A percentile compares a stretch with the other conserved stretches of the same genome.
Evolutionary conservation across 1,140 invertebrate species (phyloP).

Genomic region (Nymphalis io): DNA sequence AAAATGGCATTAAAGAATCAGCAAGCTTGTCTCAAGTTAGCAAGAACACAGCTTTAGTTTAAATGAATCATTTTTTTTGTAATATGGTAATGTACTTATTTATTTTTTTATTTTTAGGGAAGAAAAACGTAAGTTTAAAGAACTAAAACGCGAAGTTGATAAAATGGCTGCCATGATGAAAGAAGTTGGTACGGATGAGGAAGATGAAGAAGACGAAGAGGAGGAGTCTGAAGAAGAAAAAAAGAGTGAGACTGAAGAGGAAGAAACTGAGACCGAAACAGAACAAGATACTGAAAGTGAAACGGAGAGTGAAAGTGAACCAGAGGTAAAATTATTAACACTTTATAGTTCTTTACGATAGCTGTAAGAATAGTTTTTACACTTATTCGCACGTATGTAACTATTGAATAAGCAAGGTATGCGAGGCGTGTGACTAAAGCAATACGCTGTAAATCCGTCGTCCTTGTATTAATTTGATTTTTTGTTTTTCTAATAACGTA

Average conservation of each 20-base stretch:
- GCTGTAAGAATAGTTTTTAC: neutral
- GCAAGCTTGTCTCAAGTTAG: slow-evolving; percentile 85
- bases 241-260: slow-evolving; percentile 82
- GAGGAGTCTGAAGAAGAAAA: slow-evolving; percentile 84
- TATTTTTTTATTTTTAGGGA: slow-evolving; percentile 73
- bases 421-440: too few species aligned
- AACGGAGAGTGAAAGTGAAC: slow-evolving; percentile 85
- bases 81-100: neutral
- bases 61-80: neutral
- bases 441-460: too few species aligned
- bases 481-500: too few species aligned
- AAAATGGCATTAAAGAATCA: slow-evolving; percentile 91
- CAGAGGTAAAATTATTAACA: slow-evolving; percentile 69
- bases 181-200: slow-evolving; percentile 87
- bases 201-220: slow-evolving; percentile 85
- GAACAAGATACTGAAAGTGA: slow-evolving; percentile 82
- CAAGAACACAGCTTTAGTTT: neutral
- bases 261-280: slow-evolving; percentile 83
- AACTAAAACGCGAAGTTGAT: slow-evolving; percentile 91
- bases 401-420: too few species aligned
- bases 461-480: too few species aligned
- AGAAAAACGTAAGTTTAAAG: slow-evolving; percentile 88
- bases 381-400: too few species aligned
- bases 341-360: slow-evolving; percentile 1
- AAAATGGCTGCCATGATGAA: slow-evolving; percentile 93